Conservation (phyloP, 2,888 invertebrate genomes). For the Panopea generosa region DNA sequence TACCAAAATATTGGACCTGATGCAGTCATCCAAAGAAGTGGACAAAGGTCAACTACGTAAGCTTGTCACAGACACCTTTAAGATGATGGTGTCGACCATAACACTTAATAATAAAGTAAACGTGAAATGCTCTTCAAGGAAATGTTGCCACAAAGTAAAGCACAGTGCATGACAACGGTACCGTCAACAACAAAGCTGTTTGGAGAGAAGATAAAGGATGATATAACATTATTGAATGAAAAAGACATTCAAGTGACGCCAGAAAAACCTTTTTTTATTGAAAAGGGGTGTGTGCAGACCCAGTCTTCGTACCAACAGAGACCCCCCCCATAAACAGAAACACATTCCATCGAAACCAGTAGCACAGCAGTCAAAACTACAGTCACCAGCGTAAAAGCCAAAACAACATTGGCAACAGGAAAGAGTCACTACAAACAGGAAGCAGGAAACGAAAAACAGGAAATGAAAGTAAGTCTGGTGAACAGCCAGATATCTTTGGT, state of each 20-base stretch:
- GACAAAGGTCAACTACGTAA: not conserved
- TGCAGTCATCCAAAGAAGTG: no score
- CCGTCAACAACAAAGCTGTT: not conserved
- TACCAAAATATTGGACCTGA: no score
- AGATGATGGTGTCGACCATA: not conserved
- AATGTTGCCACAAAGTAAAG: constrained; percentile 11
- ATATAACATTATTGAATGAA: constrained; percentile 12
- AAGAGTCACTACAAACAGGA: not conserved
- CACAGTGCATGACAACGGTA: not conserved
- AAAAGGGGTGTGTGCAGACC: not conserved
- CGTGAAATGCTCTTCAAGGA: constrained; percentile 11
- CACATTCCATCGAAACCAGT: not conserved
- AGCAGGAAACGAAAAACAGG: not conserved
- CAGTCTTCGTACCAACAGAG: not conserved
- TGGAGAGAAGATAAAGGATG: constrained; percentile 14
- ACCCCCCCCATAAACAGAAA: not conserved
- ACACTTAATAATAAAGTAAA: not conserved
- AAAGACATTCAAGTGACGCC: not conserved
- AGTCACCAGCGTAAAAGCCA: not conserved
- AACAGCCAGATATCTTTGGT: not conserved
- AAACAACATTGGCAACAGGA: not conserved
- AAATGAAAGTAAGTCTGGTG: not conserved
- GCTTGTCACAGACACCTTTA: constrained; percentile 18
- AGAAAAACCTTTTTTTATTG: constrained; percentile 7
- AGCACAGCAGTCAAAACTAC: no score